Evolutionary conservation across 2,797 vertebrate species (phyloP).

Genomic region (Ptychobarbus kaznakovi): DNA sequence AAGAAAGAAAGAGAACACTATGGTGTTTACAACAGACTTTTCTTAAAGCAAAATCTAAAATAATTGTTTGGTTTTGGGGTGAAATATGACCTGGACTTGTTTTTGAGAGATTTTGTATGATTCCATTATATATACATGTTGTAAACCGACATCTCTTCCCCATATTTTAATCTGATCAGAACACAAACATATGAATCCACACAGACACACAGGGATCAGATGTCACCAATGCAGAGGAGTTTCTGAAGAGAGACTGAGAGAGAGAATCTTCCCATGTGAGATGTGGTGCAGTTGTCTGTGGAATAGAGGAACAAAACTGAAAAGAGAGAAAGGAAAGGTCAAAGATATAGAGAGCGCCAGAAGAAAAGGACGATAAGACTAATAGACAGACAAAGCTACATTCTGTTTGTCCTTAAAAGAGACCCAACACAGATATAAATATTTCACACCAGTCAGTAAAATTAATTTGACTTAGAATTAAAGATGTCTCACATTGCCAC

Average conservation of each 20-base stretch:
- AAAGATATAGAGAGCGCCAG: neutral
- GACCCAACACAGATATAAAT: neutral
- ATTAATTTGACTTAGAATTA: neutral
- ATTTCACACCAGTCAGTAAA: neutral
- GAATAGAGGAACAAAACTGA: slow-evolving; percentile 7
- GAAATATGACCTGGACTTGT: neutral
- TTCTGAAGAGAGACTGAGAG: slow-evolving; percentile 17
- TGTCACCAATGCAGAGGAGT: slow-evolving; percentile 27
- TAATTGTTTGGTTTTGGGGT: neutral
- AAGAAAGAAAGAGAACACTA: neutral
- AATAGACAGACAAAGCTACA: slow-evolving; percentile 2
- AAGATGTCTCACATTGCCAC: neutral
- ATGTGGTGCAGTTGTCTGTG: neutral
- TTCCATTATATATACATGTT: neutral
- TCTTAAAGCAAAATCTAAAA: neutral
- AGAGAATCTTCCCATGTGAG: slow-evolving; percentile 11
- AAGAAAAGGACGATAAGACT: neutral
- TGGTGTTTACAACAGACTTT: neutral
- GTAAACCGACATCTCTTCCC: neutral
- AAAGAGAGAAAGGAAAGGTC: slow-evolving; percentile 41
- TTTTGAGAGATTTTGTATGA: neutral
- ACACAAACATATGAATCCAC: slow-evolving; percentile 7
- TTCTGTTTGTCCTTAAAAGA: slow-evolving; percentile 14
- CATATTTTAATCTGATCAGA: neutral
- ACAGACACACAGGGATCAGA: slow-evolving; percentile 11